phyloP scores from a whole-genome alignment of 2,888 invertebrate species.

The Quadroppia sp. region DNA sequence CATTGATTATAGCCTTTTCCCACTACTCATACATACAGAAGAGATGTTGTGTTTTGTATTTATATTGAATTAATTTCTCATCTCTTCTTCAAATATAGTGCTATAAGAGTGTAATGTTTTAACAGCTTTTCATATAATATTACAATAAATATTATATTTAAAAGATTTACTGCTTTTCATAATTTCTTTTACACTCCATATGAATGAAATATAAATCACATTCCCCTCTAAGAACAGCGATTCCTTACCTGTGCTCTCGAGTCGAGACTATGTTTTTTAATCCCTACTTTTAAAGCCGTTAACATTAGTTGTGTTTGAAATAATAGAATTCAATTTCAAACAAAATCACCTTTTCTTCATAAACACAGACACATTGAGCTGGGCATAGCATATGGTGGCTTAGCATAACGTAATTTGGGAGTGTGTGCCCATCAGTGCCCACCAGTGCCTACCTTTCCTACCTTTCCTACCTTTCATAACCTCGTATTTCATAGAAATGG shows the following conservation, averaged over 20 bases:
- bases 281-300: background rate
- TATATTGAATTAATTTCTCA: constrained; percentile 28
- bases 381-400: background rate
- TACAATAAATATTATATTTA: constrained; percentile 28
- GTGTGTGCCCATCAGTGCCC: constrained; percentile 10
- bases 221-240: background rate
- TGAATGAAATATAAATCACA: background rate
- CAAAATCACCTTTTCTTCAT: background rate
- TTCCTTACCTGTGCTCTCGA: background rate
- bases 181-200: background rate
- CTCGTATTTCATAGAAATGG: background rate
- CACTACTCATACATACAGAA: background rate
- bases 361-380: background rate
- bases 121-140: constrained; percentile 25
- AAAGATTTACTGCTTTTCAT: constrained; percentile 3
- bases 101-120: background rate
- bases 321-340: background rate
- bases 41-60: too few relatives aligned
- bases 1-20: background rate
- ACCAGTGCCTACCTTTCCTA: too few relatives aligned
- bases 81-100: background rate
- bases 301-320: constrained; percentile 2
- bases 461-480: constrained; percentile 24
- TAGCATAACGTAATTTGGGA: constrained; percentile 30
- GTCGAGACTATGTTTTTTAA: too few relatives aligned